Conservation (phyloP, 1,140 invertebrate genomes). For the Drosophila dunni region DNA sequence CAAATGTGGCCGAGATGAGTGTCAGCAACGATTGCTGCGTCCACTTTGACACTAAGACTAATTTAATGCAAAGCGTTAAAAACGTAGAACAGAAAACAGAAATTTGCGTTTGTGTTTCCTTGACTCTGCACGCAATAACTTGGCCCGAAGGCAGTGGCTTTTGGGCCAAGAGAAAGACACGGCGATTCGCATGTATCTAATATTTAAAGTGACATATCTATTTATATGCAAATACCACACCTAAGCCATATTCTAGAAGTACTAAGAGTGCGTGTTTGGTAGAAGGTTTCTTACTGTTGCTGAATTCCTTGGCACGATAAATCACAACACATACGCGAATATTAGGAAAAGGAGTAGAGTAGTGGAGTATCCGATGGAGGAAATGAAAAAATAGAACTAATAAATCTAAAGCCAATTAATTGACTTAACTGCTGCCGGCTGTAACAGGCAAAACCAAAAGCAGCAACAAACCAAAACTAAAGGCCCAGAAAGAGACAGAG, state of each 20-base stretch:
- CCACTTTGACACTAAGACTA: conserved; percentile 65
- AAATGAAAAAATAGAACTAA: conserved; percentile 63
- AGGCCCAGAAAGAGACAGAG: too few relatives aligned
- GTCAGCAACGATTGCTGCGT: conserved; percentile 43
- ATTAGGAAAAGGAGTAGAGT: background rate
- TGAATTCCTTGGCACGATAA: conserved; percentile 64
- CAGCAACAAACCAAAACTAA: background rate
- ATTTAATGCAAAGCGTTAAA: conserved; percentile 65
- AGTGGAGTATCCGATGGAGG: background rate
- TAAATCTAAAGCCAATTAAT: conserved; percentile 80
- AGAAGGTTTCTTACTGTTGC: conserved; percentile 44
- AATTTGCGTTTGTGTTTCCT: conserved; percentile 21
- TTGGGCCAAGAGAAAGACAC: background rate
- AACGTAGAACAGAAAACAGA: conserved; percentile 13
- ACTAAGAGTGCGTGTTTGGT: conserved; percentile 51
- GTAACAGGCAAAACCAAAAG: conserved; percentile 31
- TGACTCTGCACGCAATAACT: conserved; percentile 36
- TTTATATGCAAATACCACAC: conserved; percentile 77
- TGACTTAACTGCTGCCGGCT: conserved; percentile 77
- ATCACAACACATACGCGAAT: conserved; percentile 59
- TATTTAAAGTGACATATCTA: conserved; percentile 76
- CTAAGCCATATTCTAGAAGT: conserved; percentile 18
- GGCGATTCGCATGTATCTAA: conserved; percentile 51
- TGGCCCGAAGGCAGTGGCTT: conserved; percentile 10
- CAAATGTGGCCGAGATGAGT: conserved; percentile 40